Percentiles rank a stretch among this genome's conserved stretches.
These are phyloP conservation scores for Drosophila mojavensis DNA, from an alignment of 1,140 invertebrate species.

Conservation along the genomic window DNA sequence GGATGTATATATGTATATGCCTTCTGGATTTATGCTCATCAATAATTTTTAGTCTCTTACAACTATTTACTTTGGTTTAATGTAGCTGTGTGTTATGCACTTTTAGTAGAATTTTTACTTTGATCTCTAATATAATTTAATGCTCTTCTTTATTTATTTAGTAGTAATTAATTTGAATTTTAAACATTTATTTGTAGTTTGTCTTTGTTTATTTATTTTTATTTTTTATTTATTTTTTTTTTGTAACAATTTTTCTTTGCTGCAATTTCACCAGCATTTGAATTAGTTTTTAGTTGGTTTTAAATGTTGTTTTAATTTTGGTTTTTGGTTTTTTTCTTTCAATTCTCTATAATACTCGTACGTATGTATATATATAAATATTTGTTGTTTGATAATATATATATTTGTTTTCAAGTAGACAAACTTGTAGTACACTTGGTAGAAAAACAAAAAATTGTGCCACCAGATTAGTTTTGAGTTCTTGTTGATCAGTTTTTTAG, in stretches of 20 bases:
- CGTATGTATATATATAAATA: slow-evolving; percentile 50
- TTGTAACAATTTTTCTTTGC: slow-evolving; percentile 58
- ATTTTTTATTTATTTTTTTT: neutral
- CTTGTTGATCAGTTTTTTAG: slow-evolving; percentile 67
- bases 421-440: slow-evolving; percentile 78
- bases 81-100: slow-evolving; percentile 55
- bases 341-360: slow-evolving; percentile 51
- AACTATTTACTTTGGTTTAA: slow-evolving; percentile 55
- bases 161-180: slow-evolving; percentile 77
- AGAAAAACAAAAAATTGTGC: slow-evolving; percentile 81
- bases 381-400: slow-evolving; percentile 58
- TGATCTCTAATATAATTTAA: slow-evolving; percentile 78
- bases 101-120: slow-evolving; percentile 74
- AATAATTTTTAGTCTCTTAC: slow-evolving; percentile 36
- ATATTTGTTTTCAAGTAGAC: slow-evolving; percentile 59
- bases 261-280: slow-evolving; percentile 40
- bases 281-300: slow-evolving; percentile 41
- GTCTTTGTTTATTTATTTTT: slow-evolving; percentile 21
- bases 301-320: slow-evolving; percentile 26
- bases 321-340: slow-evolving; percentile 11
- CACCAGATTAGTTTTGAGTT: slow-evolving; percentile 74
- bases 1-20: slow-evolving; percentile 50
- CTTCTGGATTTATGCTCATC: slow-evolving; percentile 32
- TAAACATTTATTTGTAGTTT: slow-evolving; percentile 65
- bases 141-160: slow-evolving; percentile 55